Conservation (phyloP, 2,113 vertebrate genomes). For the Monarcha castaneiventris region DNA sequence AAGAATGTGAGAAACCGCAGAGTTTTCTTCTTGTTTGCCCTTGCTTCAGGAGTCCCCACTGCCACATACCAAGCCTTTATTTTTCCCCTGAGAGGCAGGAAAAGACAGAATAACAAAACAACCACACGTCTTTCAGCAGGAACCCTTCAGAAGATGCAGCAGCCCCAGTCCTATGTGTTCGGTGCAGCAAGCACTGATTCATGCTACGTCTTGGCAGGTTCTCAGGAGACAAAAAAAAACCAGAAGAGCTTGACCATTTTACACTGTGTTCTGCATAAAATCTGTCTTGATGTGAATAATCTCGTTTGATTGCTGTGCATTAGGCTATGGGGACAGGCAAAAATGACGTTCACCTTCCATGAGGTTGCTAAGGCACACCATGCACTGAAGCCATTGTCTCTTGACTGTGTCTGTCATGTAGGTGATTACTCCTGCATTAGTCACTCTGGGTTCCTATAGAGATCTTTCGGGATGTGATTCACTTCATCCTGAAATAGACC, state of each 20-base stretch:
- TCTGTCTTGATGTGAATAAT: background rate
- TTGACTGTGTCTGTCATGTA: background rate
- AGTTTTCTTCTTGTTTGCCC: background rate
- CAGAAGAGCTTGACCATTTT: background rate
- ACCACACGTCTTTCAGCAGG: background rate
- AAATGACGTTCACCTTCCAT: background rate
- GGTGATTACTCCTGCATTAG: background rate
- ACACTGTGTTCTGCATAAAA: background rate
- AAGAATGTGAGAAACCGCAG: background rate
- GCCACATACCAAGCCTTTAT: background rate
- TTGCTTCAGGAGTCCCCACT: background rate
- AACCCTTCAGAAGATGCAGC: background rate
- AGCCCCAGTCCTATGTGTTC: background rate
- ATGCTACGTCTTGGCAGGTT: background rate
- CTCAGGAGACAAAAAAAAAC: background rate
- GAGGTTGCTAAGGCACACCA: fast-evolving
- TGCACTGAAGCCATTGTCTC: background rate
- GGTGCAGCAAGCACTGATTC: background rate
- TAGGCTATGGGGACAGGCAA: background rate
- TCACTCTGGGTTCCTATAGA: background rate
- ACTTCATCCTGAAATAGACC: background rate
- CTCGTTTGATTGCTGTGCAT: background rate
- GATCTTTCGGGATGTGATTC: background rate
- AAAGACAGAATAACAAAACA: background rate
- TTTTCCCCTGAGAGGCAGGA: background rate